Conservation (phyloP, 1,140 invertebrate species). For the Luehdorfia chinensis region DNA sequence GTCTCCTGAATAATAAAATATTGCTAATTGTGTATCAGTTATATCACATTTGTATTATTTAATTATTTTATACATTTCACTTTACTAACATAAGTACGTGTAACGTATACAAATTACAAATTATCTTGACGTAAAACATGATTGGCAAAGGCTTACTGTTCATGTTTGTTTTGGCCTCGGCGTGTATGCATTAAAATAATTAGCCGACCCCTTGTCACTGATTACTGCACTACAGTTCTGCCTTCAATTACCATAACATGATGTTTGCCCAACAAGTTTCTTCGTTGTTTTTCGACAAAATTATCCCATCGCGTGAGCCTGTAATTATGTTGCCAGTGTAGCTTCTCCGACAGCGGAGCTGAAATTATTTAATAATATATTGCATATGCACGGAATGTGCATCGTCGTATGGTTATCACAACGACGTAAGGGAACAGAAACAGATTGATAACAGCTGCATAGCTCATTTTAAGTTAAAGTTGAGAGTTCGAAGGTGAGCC, state of each 20-base stretch:
- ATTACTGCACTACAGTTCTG: constrained; percentile 8
- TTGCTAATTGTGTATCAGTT: no score
- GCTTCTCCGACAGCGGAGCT: neutral
- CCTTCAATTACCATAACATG: constrained; percentile 42
- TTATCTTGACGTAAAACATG: neutral
- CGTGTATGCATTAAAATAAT: constrained; percentile 5
- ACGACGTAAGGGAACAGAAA: no score
- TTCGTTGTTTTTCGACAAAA: constrained; percentile 24
- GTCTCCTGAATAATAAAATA: no score
- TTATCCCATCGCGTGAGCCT: constrained; percentile 16
- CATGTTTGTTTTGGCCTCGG: constrained; percentile 13
- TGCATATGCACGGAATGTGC: neutral
- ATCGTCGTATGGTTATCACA: no score
- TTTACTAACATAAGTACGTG: no score
- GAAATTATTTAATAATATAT: constrained; percentile 8
- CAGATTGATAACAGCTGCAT: no score
- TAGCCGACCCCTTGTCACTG: constrained; percentile 7
- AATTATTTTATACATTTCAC: no score
- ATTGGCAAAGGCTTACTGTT: neutral
- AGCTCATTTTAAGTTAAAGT: no score
- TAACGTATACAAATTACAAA: neutral
- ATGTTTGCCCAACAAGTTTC: constrained; percentile 38
- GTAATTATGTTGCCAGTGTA: constrained; percentile 7
- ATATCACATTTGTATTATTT: no score
- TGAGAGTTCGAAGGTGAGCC: no score